Percentiles rank a stretch among this genome's conserved stretches.
These are phyloP conservation scores for Phrynocephalus vlangalii DNA, from an alignment of 2,797 vertebrate species.

Conservation along the genomic window DNA sequence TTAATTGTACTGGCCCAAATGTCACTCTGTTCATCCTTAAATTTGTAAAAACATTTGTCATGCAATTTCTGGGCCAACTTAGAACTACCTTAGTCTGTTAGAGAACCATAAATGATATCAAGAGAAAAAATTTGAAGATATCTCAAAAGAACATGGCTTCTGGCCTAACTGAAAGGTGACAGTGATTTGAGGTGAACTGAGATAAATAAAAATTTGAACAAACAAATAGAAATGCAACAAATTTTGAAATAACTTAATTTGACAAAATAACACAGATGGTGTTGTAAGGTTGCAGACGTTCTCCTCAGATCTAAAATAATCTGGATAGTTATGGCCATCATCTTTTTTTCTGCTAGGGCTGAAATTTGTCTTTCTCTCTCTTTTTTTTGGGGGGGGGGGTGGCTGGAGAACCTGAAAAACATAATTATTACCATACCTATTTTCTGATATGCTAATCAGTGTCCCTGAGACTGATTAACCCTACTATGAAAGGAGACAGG, in stretches of 20 bases:
- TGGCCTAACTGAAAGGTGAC: slow-evolving; percentile 33
- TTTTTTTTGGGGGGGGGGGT: no score
- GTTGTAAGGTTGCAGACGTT: no score
- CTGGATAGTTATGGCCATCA: no score
- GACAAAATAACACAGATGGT: no score
- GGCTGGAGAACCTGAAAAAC: no score
- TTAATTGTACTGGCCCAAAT: slow-evolving; percentile 54
- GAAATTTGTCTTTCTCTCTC: no score
- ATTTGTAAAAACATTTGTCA: slow-evolving; percentile 71
- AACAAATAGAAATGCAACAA: neutral
- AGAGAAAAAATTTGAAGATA: slow-evolving; percentile 46
- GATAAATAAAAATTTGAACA: neutral
- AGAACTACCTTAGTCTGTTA: slow-evolving; percentile 56
- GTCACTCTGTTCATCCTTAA: slow-evolving; percentile 68
- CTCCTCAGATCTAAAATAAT: no score
- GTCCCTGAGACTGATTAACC: no score
- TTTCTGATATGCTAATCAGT: no score
- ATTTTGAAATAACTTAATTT: neutral
- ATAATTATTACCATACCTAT: no score
- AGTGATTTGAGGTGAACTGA: slow-evolving; percentile 36
- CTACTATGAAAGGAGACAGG: no score
- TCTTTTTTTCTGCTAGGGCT: no score
- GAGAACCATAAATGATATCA: slow-evolving; percentile 62
- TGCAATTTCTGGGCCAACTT: slow-evolving; percentile 54
- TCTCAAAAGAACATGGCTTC: slow-evolving; percentile 36